phyloP scores from a whole-genome alignment of 2,113 vertebrate genomes.

The Pygoscelis adeliae region DNA sequence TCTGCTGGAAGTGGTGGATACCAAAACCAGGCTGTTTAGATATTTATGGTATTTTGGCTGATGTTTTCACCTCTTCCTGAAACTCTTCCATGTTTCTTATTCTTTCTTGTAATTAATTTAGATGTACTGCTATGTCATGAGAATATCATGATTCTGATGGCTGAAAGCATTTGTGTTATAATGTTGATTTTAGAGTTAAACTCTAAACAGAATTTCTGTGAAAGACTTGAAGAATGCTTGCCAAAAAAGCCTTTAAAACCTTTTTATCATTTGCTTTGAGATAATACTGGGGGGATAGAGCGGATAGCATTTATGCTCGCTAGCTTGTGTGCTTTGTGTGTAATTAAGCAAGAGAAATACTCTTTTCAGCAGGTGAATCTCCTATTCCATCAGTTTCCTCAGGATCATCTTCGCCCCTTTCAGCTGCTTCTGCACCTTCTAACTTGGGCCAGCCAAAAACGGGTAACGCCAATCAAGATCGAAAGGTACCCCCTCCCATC shows the following conservation, averaged over 20 bases:
- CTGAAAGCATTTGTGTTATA: constrained; percentile 44
- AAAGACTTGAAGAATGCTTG: not conserved
- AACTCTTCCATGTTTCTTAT: constrained; percentile 65
- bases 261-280: not conserved
- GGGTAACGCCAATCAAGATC: constrained; percentile 84
- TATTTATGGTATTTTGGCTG: constrained; percentile 11
- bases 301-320: not conserved
- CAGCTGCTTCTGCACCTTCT: constrained; percentile 86
- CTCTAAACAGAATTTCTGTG: not conserved
- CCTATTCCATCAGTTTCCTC: constrained; percentile 92
- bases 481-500: constrained; percentile 96
- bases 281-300: not conserved
- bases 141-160: not conserved
- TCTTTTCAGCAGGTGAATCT: constrained; percentile 89
- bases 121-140: not conserved
- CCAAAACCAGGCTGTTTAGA: constrained; percentile 2
- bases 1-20: constrained; percentile 23
- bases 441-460: constrained; percentile 87
- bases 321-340: not conserved
- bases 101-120: constrained; percentile 22
- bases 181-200: not conserved
- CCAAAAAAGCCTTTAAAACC: not conserved
- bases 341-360: constrained; percentile 78
- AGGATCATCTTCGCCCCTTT: constrained; percentile 90
- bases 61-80: constrained; percentile 46